Base-by-base conservation (phyloP, 2,113 vertebrate genomes). In the Macquaria australasica region DNA sequence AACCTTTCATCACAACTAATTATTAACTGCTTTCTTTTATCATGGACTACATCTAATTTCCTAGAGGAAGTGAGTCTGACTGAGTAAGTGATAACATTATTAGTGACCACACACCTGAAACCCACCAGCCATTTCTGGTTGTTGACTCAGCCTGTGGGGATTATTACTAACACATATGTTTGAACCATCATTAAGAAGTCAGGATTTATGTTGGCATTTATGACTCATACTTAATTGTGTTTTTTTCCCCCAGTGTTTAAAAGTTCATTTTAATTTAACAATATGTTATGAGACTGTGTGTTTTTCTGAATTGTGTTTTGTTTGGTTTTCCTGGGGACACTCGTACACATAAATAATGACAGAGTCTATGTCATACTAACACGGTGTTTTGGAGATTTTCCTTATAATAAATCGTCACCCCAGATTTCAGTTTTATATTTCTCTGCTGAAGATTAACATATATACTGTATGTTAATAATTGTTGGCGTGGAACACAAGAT, bases 1-100 rank as follows among this genome's bases (percentile, higher is more conserved):
- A 84, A 59, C 25, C 66, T 39, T 55, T 71, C 21, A 64, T 59
- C 20, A 50, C 15, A 4, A 70, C 21, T 48, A 77, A 72, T 87
- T 89, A 87, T 85, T 67, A 89, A 82, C 37, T n/a, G 8, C n/a
- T 79, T 51, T 55, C 8, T 75, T 58, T 80, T 72, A 60, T 88
- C 14, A 3, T 16, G 8, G 66, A 39, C 4, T 3, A 41, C 15
- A 67, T 85, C 51, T 84, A 84, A 91, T 93, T 90, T 93, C 86
- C 89, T 81, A 34, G 8, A 86, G 86, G 77, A 88, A 87, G 73
- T 85, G 31, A 8, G 5, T 77, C 23, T 73, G 63, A 83, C 73
- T 68, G 74, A 77, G 45, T 53, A 72, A 50, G 12, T 86, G 76
- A 89, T 83, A 86, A 77, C 25, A 55, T 56, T 39, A 77, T 84